Evolutionary conservation across 2,797 vertebrate species (phyloP), one percentile per base, ranked within the genome.

Genomic region (Anguilla megastoma): DNA sequence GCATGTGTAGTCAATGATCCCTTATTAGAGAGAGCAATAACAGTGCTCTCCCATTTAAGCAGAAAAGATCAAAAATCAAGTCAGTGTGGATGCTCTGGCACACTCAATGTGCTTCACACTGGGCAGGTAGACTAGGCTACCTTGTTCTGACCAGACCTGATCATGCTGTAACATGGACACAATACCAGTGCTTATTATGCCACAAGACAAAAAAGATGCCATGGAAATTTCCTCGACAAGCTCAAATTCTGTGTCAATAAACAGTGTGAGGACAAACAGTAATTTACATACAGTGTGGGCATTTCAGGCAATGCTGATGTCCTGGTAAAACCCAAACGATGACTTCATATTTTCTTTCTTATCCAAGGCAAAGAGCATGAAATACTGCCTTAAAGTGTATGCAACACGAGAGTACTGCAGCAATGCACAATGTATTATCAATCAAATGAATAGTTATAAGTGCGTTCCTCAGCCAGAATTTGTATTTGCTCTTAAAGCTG

Each of bases 41-140:
- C 87, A 76, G 45, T 54, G 86, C 86, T 66, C 58, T 71, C 18
- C 86, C 14, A 27, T 27, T 52, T 8, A 14, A 69, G n/a, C 63
- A 27, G n/a, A 69, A 69, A 24, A 69, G 3, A 69, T n/a, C 0
- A n/a, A n/a, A 66, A 66, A 66, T 27, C 63, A n/a, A 66, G n/a
- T n/a, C 24, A 24, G 21, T 8, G 63, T n/a, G 63, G 63, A 69
- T 30, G 27, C 12, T 33, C 30, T 74, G 6, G 12, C 30, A 74
- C 3, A 33, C 30, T 74, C 24, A 71, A 8, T 71, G 27, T 30
- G 60, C 60, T 63, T 71, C 69, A 74, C 69, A 36, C 69, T 27
- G 27, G 30, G 12, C 69, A 30, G 63, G 63, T 69, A 69, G 24
- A 69, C 63, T 27, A 9, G 4, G 63, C 63, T 27, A 27, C n/a